phyloP scores from a whole-genome alignment of 2,113 vertebrate species.

The Salvelinus alpinus region DNA sequence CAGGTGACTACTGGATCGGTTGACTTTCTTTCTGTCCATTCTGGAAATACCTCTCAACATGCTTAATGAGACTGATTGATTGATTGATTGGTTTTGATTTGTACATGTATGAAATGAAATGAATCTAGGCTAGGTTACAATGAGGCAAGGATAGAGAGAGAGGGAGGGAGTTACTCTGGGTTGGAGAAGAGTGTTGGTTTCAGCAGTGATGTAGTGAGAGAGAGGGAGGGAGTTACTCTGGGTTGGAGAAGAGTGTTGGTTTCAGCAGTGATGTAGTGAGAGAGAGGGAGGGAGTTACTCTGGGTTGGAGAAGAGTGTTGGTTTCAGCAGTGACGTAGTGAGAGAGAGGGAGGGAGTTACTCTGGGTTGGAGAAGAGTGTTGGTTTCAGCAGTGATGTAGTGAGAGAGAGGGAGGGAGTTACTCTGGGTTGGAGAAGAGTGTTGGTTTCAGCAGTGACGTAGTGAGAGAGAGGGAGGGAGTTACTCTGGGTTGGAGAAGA shows the following conservation, averaged over 20 bases:
- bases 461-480: conserved; percentile 3
- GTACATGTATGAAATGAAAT: conserved; percentile 51
- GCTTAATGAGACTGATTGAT: conserved; percentile 50
- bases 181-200: conserved; percentile 40
- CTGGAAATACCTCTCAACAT: conserved; percentile 35
- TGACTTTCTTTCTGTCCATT: conserved; percentile 57
- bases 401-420: conserved; percentile 6
- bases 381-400: conserved; percentile 36
- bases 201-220: conserved; percentile 33
- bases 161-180: conserved; percentile 29
- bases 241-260: conserved; percentile 41
- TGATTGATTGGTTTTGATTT: conserved; percentile 32
- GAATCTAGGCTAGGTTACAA: conserved; percentile 30
- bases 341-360: conserved; percentile 6
- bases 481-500: conserved; percentile 39
- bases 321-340: conserved; percentile 35
- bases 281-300: conserved; percentile 9
- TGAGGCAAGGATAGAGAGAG: conserved; percentile 27
- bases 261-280: conserved; percentile 34
- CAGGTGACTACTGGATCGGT: conserved; percentile 49
- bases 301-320: conserved; percentile 43
- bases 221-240: conserved; percentile 15
- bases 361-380: conserved; percentile 44
- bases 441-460: conserved; percentile 39
- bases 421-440: conserved; percentile 42